Evolutionary conservation across 2,113 vertebrate genomes (phyloP).

Genomic region (Saccopteryx bilineata): DNA sequence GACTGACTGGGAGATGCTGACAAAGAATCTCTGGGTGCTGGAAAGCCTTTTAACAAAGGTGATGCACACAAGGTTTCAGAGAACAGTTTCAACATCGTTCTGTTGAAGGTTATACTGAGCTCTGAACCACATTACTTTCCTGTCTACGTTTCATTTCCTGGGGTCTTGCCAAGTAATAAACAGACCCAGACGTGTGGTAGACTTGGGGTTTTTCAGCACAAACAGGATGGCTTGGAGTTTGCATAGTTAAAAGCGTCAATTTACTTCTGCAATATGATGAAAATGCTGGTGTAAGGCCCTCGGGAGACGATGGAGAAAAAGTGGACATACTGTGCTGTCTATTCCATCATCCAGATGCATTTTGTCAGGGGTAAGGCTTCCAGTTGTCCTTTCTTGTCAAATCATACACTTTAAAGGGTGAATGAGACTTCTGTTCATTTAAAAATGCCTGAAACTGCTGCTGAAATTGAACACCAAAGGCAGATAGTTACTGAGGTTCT

Average conservation of each 20-base stretch:
- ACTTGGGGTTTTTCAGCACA: not conserved
- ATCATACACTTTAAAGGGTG: not conserved
- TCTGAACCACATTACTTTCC: constrained; percentile 76
- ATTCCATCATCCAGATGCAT: constrained; percentile 69
- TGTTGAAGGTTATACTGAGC: constrained; percentile 65
- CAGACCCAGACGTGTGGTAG: constrained; percentile 37
- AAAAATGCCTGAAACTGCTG: constrained; percentile 12
- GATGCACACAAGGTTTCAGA: constrained; percentile 48
- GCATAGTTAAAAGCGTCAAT: constrained; percentile 33
- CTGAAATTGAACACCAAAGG: constrained; percentile 45
- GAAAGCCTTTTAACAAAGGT: constrained; percentile 59
- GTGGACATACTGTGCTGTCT: constrained; percentile 66
- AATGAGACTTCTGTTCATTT: constrained; percentile 21
- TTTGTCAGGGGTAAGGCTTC: constrained; percentile 79
- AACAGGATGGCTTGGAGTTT: constrained; percentile 50
- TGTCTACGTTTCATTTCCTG: constrained; percentile 78
- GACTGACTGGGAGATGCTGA: constrained; percentile 61
- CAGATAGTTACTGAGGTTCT: not conserved
- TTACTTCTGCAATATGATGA: not conserved
- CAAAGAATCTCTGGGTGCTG: constrained; percentile 49
- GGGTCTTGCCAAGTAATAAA: constrained; percentile 48
- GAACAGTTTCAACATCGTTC: constrained; percentile 48
- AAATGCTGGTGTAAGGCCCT: not conserved
- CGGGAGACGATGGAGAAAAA: constrained; percentile 76
- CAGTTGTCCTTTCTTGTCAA: not conserved